These are phyloP conservation scores for Clarias macrocephalus DNA, from an alignment of 2,113 vertebrate species.

Conservation along the genomic window DNA sequence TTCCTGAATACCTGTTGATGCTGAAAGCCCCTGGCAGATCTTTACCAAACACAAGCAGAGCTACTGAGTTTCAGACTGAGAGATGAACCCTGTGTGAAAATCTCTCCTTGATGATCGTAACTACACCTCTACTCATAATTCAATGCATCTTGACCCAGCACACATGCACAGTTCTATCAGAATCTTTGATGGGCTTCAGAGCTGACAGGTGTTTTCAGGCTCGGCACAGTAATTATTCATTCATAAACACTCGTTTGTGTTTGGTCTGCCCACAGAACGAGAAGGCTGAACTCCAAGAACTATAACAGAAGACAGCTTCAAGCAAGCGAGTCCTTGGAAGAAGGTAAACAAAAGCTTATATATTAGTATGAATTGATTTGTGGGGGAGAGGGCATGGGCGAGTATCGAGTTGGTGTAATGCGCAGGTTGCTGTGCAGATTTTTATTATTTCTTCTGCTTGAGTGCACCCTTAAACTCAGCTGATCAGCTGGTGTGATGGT, in stretches of 20 bases:
- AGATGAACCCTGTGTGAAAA: not conserved
- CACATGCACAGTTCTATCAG: not conserved
- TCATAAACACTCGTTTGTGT: constrained; percentile 71
- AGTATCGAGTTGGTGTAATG: constrained; percentile 54
- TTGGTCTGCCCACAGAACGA: constrained; percentile 84
- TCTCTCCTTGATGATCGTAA: not conserved
- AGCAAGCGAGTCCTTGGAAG: constrained; percentile 79
- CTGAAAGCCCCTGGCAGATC: constrained; percentile 10
- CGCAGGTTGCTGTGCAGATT: not conserved
- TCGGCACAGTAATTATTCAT: constrained; percentile 63
- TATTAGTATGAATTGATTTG: constrained; percentile 52
- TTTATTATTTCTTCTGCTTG: not conserved
- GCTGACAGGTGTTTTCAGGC: constrained; percentile 41
- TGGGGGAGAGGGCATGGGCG: constrained; percentile 25
- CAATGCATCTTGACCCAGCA: constrained; percentile 3
- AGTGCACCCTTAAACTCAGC: not conserved
- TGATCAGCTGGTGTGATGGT: not conserved
- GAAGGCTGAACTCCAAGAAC: constrained; percentile 82
- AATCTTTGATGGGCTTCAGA: constrained; percentile 30
- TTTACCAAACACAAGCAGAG: not conserved
- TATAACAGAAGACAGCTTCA: constrained; percentile 88
- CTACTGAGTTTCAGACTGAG: not conserved
- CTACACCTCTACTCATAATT: not conserved
- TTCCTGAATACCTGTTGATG: constrained; percentile 20
- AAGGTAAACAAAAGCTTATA: constrained; percentile 84